Evolutionary conservation across 2,888 invertebrate species (phyloP).

Genomic region (Catotricha subobsoleta): DNA sequence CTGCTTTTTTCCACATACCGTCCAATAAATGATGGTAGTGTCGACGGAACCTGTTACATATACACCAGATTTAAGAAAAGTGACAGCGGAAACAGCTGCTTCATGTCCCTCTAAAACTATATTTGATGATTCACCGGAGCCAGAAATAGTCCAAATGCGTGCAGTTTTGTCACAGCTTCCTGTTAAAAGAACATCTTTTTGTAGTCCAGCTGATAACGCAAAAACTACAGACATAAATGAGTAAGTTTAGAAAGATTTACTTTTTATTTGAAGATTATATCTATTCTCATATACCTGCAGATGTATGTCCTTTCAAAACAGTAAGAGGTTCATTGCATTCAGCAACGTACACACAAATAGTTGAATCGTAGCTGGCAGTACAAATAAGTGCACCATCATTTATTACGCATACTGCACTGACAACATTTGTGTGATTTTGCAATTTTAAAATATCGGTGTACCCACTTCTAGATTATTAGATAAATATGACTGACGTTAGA

Average conservation of each 20-base stretch:
- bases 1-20: slow-evolving; percentile 43
- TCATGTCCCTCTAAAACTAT: slow-evolving; percentile 49
- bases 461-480: slow-evolving; percentile 37
- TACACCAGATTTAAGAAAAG: slow-evolving; percentile 34
- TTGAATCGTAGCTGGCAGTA: slow-evolving; percentile 78
- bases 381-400: slow-evolving; percentile 58
- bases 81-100: slow-evolving; percentile 76
- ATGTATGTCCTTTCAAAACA: slow-evolving; percentile 51
- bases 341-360: slow-evolving; percentile 59
- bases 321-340: slow-evolving; percentile 48
- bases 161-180: slow-evolving; percentile 90
- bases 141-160: slow-evolving; percentile 55
- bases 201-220: slow-evolving; percentile 29
- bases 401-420: slow-evolving; percentile 61
- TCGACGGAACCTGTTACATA: slow-evolving; percentile 81
- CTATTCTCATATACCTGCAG: slow-evolving; percentile 1
- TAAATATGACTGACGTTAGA: slow-evolving; percentile 8
- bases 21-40: slow-evolving; percentile 75
- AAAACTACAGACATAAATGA: slow-evolving; percentile 31
- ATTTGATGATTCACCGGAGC: slow-evolving; percentile 33
- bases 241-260: background rate
- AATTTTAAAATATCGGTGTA: slow-evolving; percentile 49
- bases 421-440: slow-evolving; percentile 70
- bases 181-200: slow-evolving; percentile 45
- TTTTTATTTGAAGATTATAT: background rate